Evolutionary conservation across 2,113 vertebrate species (phyloP), one percentile per base, ranked within the genome.

Genomic region (Asarcornis scutulata): DNA sequence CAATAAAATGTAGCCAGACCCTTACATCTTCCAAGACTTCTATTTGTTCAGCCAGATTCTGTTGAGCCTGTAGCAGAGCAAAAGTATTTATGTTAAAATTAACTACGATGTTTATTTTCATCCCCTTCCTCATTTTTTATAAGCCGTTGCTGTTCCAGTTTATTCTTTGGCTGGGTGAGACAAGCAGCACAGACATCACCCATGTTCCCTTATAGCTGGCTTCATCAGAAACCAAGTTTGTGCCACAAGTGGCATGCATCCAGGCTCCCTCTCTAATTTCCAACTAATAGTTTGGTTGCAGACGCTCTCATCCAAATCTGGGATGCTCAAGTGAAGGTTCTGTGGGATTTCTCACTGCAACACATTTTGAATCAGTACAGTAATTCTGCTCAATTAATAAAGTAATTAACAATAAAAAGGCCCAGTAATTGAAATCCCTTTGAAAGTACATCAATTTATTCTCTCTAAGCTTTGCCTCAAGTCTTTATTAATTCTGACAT

Each of bases 381-480:
- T 73, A 87, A 95, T 93, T 97, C 88, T 89, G 81, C 40, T 90
- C 93, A 96, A 96, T 97, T 98, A 98, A 98, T 97, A 97, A 97
- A 96, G 93, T 88, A 95, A 96, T 87, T 92, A 96, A 97, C 92
- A 97, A 96, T 86, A 82, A 94, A 94, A 92, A 93, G 69, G 66
- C 72, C 50, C 23, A 62, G 72, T 91, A 84, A 97, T 91, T 96
- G 95, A 97, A 96, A 95, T 96, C 89, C 89, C 85, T 80, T 92
- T 93, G 91, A 73, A 95, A 97, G 88, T 83, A 93, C 86, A 95
- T 93, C 73, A 91, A 96, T 98, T 97, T 71, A 50, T 95, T 96
- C 79, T 97, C 93, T 96, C 86, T 93, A 64, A 89, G 89, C 59
- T 96, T 96, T 91, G 94, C 89, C 84, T 96, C 82, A 58, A 95